Evolutionary conservation across 2,888 invertebrate species (phyloP).

Genomic region (Tinea semifulvella): DNA sequence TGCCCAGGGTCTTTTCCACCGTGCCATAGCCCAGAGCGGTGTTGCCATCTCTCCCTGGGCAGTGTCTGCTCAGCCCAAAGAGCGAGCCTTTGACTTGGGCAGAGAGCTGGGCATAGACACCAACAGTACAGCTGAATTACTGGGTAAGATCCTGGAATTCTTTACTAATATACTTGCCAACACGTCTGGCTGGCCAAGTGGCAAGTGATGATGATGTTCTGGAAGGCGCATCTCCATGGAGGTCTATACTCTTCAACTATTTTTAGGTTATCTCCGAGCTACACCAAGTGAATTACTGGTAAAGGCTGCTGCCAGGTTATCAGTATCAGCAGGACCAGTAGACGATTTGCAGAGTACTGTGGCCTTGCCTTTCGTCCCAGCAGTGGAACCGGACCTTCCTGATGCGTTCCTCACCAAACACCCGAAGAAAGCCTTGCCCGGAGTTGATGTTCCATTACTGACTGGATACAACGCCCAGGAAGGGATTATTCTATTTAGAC

Average conservation of each 20-base stretch:
- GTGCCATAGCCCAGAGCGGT: conserved; percentile 70
- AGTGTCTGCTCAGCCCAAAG: conserved; percentile 54
- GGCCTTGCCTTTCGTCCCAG: conserved; percentile 68
- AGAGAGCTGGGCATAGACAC: conserved; percentile 67
- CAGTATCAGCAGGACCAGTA: conserved; percentile 42
- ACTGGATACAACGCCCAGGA: conserved; percentile 73
- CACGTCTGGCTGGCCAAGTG: too few species aligned
- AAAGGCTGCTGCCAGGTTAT: conserved; percentile 63
- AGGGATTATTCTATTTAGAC: conserved; percentile 69
- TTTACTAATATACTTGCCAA: too few species aligned
- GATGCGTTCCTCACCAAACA: conserved; percentile 63
- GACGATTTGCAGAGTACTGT: conserved; percentile 65
- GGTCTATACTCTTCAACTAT: too few species aligned
- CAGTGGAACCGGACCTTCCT: conserved; percentile 46
- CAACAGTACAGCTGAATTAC: conserved; percentile 64
- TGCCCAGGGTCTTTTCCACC: conserved; percentile 65
- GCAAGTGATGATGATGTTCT: too few species aligned
- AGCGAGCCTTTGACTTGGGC: conserved; percentile 64
- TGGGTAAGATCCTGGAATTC: conserved; percentile 34
- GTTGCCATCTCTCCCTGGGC: conserved; percentile 71
- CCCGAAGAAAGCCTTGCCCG: conserved; percentile 54
- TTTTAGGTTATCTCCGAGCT: conserved; percentile 61
- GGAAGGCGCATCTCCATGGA: too few species aligned
- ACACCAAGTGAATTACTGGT: conserved; percentile 67
- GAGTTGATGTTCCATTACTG: conserved; percentile 68